Evolutionary conservation across 2,888 invertebrate species (phyloP).

Genomic region (Tetranychus piercei): DNA sequence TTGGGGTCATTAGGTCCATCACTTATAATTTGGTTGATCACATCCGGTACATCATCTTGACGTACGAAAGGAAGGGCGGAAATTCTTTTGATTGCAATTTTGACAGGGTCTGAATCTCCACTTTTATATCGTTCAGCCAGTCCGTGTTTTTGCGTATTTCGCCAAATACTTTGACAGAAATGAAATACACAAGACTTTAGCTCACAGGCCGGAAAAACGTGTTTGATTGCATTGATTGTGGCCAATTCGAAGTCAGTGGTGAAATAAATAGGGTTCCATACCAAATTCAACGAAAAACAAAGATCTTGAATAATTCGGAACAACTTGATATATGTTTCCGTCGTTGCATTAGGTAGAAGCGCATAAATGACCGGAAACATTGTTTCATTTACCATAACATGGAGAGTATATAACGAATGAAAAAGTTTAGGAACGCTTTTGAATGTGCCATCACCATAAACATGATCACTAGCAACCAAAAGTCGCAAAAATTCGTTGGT

Average conservation of each 20-base stretch:
- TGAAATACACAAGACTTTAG: not conserved
- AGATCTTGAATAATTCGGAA: not conserved
- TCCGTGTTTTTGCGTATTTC: not conserved
- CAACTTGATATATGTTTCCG: not conserved
- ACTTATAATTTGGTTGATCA: not conserved
- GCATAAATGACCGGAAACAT: not conserved
- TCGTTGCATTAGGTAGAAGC: not conserved
- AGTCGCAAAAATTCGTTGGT: too few species aligned
- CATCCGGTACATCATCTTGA: not conserved
- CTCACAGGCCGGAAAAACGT: not conserved
- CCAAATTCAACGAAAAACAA: not conserved
- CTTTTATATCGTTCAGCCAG: not conserved
- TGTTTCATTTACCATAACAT: not conserved
- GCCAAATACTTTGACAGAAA: not conserved
- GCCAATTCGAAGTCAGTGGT: not conserved
- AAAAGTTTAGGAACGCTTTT: not conserved
- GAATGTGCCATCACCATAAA: not conserved
- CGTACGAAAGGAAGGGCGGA: not conserved
- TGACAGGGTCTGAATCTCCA: not conserved
- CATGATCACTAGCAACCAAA: not conserved
- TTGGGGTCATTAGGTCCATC: too few species aligned
- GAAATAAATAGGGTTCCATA: not conserved
- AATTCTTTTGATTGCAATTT: not conserved
- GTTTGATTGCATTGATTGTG: not conserved
- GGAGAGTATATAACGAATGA: not conserved